Percentiles rank a stretch among this genome's conserved stretches.
Evolutionary conservation across 2,797 vertebrate genomes (phyloP).

Genomic region (Sebastolobus altivelis): DNA sequence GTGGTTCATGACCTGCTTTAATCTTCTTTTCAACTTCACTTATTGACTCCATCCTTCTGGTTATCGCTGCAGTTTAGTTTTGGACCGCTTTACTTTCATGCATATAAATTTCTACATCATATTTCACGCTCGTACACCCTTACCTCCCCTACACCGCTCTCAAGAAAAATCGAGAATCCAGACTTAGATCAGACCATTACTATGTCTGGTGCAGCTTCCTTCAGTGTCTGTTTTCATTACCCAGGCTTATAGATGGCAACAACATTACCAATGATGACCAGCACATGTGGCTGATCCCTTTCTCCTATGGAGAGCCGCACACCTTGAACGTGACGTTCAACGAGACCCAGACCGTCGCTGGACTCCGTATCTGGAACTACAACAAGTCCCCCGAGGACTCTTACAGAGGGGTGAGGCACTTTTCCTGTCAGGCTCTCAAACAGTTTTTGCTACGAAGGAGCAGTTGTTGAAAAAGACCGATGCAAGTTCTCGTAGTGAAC

Average conservation of each 20-base stretch:
- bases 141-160: not conserved
- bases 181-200: not conserved
- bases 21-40: too few relatives aligned
- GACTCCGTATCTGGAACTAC: conserved; percentile 98
- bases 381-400: conserved; percentile 98
- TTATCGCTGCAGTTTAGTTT: not conserved
- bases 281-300: conserved; percentile 98
- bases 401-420: conserved; percentile 93
- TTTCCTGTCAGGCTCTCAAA: conserved; percentile 6
- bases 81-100: not conserved
- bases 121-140: not conserved
- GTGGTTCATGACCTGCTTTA: too few relatives aligned
- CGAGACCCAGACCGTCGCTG: conserved; percentile 88
- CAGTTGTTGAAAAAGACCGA: not conserved
- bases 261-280: conserved; percentile 94
- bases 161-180: not conserved
- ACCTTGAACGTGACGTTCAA: conserved; percentile 88
- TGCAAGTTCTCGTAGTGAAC: too few relatives aligned
- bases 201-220: not conserved
- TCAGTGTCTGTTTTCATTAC: conserved; percentile 13
- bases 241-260: conserved; percentile 91
- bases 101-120: not conserved
- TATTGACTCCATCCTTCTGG: too few relatives aligned
- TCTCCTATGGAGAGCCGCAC: conserved; percentile 89
- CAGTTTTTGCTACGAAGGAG: not conserved